Conservation (phyloP, 1,140 invertebrate species). For the Zaprionus inermis region DNA sequence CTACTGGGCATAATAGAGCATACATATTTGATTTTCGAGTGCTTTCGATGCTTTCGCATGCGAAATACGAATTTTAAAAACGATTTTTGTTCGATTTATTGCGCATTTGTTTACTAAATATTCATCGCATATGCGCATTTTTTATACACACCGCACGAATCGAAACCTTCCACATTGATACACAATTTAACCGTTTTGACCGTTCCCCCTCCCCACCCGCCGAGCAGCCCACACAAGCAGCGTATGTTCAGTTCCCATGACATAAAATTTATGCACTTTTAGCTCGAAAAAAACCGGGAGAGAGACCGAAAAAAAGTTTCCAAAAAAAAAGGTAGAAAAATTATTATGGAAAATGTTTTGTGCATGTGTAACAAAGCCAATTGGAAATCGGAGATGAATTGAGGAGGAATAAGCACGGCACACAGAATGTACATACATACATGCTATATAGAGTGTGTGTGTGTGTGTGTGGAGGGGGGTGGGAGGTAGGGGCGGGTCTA, state of each 20-base stretch:
- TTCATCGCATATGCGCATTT: conserved; percentile 38
- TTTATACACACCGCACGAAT: conserved; percentile 28
- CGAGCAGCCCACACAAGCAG: conserved; percentile 33
- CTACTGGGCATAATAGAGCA: neutral
- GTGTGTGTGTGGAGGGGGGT: conserved; percentile 8
- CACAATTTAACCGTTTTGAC: conserved; percentile 47
- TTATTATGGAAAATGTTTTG: conserved; percentile 63
- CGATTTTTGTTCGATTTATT: conserved; percentile 26
- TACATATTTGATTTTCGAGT: neutral
- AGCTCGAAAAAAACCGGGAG: conserved; percentile 30
- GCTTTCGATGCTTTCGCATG: conserved; percentile 1
- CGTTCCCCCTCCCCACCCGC: neutral
- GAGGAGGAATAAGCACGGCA: neutral
- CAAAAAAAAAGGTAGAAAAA: conserved; percentile 50
- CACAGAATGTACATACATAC: conserved; percentile 18
- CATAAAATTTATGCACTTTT: conserved; percentile 73
- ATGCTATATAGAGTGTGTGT: neutral
- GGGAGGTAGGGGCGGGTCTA: too few relatives aligned
- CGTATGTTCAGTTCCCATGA: conserved; percentile 72
- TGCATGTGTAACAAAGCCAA: conserved; percentile 65
- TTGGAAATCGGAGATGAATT: conserved; percentile 43
- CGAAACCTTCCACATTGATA: conserved; percentile 40
- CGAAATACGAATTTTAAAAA: conserved; percentile 27
- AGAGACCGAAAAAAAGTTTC: conserved; percentile 29
- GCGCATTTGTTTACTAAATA: conserved; percentile 43